phyloP scores from a whole-genome alignment of 92 coral and sea anemone species.

The Porites divaricata region DNA sequence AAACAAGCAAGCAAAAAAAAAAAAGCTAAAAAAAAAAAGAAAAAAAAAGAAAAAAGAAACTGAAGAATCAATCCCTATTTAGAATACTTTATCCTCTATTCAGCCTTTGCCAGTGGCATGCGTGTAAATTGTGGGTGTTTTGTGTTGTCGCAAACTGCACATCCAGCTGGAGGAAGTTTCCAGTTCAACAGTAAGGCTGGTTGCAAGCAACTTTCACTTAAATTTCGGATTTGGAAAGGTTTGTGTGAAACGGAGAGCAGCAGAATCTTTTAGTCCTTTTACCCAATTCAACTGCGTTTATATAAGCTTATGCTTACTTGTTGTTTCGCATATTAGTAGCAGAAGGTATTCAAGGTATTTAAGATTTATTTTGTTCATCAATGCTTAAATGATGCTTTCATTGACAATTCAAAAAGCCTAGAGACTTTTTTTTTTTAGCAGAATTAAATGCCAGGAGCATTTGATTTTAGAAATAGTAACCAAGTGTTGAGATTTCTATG shows the following conservation, averaged over 20 bases:
- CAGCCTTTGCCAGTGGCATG: no score
- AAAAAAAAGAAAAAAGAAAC: no score
- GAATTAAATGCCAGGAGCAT: slow-evolving; percentile 19
- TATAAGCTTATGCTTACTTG: background rate
- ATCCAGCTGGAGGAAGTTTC: no score
- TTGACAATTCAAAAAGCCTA: slow-evolving; percentile 4
- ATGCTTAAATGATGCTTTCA: slow-evolving; percentile 2
- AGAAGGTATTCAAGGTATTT: slow-evolving; percentile 11
- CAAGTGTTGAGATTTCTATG: slow-evolving; percentile 2
- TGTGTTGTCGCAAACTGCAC: no score
- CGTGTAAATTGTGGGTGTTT: no score
- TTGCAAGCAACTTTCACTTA: no score
- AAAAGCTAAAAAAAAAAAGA: no score
- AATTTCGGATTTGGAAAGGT: slow-evolving; percentile 14
- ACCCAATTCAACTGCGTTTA: slow-evolving; percentile 15
- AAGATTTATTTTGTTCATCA: background rate
- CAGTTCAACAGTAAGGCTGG: no score
- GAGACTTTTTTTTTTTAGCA: slow-evolving; percentile 10
- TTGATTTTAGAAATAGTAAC: slow-evolving; percentile 8
- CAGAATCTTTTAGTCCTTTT: slow-evolving; percentile 17
- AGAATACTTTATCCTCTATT: no score
- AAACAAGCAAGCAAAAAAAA: no score
- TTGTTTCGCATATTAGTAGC: background rate
- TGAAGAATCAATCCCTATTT: no score
- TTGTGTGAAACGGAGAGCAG: slow-evolving; percentile 16